Evolutionary conservation across 2,888 invertebrate species (phyloP), one percentile per base, ranked within the genome.

Genomic region (Drosophila trichaetosa): DNA sequence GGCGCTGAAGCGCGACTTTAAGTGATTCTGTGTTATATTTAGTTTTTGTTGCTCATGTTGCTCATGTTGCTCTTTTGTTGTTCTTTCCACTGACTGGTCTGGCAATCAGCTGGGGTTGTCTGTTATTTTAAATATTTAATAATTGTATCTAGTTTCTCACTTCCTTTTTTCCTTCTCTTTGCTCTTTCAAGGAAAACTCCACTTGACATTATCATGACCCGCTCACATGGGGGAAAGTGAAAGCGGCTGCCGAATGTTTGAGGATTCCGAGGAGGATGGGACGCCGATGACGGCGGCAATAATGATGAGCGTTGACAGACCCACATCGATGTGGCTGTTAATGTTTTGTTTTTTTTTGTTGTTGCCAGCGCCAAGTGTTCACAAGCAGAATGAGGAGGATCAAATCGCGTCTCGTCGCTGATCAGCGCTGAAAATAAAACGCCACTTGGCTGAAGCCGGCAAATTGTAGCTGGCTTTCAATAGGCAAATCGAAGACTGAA

Each of bases 121-220:
- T 88, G 87, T 86, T 86, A 58, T 90, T 80, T 90, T 88, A 90
- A 86, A 90, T 86, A 85, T 88, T 85, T 85, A 90, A 85, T 85
- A 85, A 90, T 90, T 85, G 85, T 85, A 85, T 85, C 85, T 83
- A 88, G 85, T 85, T 85, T 86, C 85, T 60, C 66, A 71, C 76
- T 88, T 88, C 81, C 78, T 63, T 71, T 49, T 27, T n/a, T 8
- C 24, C 16, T 11, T 36, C 4, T 24, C 18, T 38, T 27, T 53
- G 46, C 29, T 58, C 67, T 72, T 88, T 67, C 73, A 76, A 84
- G 86, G 86, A 85, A 85, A 89, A 83, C 83, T 61, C 69, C 90
- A 88, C 85, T 90, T 85, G 90, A 90, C 90, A 88, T 79, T 56
- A 61, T 40, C 82, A 38, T 70, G 81, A 78, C 64, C 78, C 60